These are phyloP conservation scores for Protobothrops flavoviridis DNA, from an alignment of 2,113 vertebrate genomes.

Conservation along the genomic window DNA sequence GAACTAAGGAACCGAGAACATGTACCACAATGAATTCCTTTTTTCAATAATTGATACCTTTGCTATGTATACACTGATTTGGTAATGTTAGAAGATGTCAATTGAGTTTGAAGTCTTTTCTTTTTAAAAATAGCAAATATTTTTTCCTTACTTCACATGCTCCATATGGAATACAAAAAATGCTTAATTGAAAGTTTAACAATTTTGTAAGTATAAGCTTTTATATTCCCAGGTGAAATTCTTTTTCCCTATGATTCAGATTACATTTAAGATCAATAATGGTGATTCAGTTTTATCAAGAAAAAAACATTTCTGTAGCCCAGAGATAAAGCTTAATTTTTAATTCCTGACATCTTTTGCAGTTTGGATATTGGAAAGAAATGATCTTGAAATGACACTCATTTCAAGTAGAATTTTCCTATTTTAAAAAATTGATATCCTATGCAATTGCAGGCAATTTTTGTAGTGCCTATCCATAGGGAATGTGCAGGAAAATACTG, in stretches of 20 bases:
- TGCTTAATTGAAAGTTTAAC: not conserved
- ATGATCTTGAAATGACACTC: not conserved
- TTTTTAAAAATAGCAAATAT: not conserved
- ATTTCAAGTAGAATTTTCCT: not conserved
- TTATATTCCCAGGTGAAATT: not conserved
- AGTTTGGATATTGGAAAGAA: slow-evolving; percentile 24
- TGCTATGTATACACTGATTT: not conserved
- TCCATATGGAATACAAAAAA: slow-evolving; percentile 5
- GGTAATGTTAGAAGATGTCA: slow-evolving; percentile 18
- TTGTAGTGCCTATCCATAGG: not conserved
- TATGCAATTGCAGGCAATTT: not conserved
- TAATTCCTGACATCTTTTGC: slow-evolving; percentile 21
- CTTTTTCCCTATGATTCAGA: slow-evolving; percentile 17
- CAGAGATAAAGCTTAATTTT: slow-evolving; percentile 33
- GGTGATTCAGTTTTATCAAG: not conserved
- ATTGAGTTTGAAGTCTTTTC: not conserved
- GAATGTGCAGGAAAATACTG: not conserved
- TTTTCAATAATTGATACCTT: not conserved
- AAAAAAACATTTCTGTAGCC: not conserved
- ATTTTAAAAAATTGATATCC: not conserved
- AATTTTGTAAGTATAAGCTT: fast-evolving
- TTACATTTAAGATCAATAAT: not conserved
- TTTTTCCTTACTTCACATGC: not conserved
- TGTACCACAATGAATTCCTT: not conserved
- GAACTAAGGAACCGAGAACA: not conserved